A percentile compares a stretch with the other conserved stretches of the same genome.
Evolutionary conservation across 2,888 invertebrate genomes (phyloP).

Genomic region (Tetranychus truncatus): DNA sequence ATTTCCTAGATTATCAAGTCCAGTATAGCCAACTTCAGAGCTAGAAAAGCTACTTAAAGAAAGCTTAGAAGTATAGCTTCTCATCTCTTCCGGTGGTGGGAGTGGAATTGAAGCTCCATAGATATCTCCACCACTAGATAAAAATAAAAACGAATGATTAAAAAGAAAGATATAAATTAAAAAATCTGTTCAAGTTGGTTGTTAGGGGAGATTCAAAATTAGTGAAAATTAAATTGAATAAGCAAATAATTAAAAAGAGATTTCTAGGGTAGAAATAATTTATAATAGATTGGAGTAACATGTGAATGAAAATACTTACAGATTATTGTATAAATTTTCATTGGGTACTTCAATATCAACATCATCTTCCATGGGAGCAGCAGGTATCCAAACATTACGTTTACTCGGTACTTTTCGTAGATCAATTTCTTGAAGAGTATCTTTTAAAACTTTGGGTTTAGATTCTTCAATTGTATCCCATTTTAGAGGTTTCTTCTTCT

Average conservation of each 20-base stretch:
- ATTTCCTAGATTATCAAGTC: slow-evolving; percentile 39
- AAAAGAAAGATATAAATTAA: not conserved
- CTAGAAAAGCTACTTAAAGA: slow-evolving; percentile 11
- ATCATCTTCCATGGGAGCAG: not conserved
- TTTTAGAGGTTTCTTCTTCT: slow-evolving; percentile 26
- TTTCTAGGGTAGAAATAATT: too few relatives aligned
- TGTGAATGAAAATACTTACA: not conserved
- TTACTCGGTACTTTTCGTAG: not conserved
- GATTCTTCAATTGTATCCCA: slow-evolving; percentile 5
- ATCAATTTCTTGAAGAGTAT: not conserved
- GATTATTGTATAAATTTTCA: not conserved
- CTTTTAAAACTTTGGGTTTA: not conserved
- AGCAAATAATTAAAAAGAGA: too few relatives aligned
- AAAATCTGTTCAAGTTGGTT: not conserved
- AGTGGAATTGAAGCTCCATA: slow-evolving; percentile 4
- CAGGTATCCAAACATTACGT: slow-evolving; percentile 4
- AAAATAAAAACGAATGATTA: not conserved
- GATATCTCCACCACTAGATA: not conserved
- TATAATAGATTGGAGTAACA: not conserved
- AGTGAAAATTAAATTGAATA: not conserved
- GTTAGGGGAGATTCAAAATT: not conserved
- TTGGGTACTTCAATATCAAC: not conserved
- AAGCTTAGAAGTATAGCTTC: slow-evolving; percentile 25
- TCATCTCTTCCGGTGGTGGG: slow-evolving; percentile 30
- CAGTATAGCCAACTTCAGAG: slow-evolving; percentile 34